Evolutionary conservation across 2,113 vertebrate species (phyloP).

Genomic region (Cyprinodon tularosa): DNA sequence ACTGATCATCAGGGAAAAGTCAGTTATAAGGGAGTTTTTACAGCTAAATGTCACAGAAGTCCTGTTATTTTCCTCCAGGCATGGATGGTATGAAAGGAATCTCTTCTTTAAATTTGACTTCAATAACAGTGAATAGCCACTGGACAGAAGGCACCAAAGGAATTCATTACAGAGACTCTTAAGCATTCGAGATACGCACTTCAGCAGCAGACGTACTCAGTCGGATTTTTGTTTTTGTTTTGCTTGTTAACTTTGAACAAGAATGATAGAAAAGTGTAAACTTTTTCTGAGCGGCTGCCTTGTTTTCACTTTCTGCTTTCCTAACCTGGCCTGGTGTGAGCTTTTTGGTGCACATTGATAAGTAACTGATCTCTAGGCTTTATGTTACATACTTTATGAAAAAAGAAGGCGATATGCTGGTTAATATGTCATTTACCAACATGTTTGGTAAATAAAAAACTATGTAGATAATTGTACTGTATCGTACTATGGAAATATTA

Average conservation of each 20-base stretch:
- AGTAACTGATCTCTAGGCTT: too few relatives aligned
- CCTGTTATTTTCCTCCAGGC: slow-evolving; percentile 3
- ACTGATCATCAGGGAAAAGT: not conserved
- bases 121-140: slow-evolving; percentile 16
- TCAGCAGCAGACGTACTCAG: slow-evolving; percentile 19
- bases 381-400: too few relatives aligned
- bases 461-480: too few relatives aligned
- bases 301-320: not conserved
- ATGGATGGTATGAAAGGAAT: slow-evolving; percentile 42
- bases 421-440: too few relatives aligned
- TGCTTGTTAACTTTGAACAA: not conserved
- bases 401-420: too few relatives aligned
- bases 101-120: slow-evolving; percentile 16
- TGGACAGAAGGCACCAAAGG: slow-evolving; percentile 28
- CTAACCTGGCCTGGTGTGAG: not conserved
- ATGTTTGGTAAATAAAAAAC: too few relatives aligned
- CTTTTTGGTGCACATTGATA: too few relatives aligned
- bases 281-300: not conserved
- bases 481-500: too few relatives aligned
- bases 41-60: not conserved
- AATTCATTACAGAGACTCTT: slow-evolving; percentile 36
- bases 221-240: slow-evolving; percentile 15
- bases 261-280: not conserved
- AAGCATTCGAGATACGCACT: slow-evolving; percentile 42
- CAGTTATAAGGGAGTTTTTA: not conserved